Percentiles rank a stretch among this genome's conserved stretches.
phyloP scores from a whole-genome alignment of 2,888 invertebrate genomes.

The Osmoderma eremita region DNA sequence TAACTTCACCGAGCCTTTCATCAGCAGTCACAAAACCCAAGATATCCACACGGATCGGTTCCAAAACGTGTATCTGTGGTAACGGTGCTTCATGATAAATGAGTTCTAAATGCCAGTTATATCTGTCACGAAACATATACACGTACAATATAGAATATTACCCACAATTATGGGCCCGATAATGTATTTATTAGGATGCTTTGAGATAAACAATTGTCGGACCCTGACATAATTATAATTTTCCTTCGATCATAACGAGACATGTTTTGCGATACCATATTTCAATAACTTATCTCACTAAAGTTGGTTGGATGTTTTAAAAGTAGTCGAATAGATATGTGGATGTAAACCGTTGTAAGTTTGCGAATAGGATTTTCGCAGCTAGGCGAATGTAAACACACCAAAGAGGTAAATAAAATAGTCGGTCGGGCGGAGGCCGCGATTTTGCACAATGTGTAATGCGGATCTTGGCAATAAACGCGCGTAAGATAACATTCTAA shows the following conservation, averaged over 20 bases:
- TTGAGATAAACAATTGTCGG: constrained; percentile 33
- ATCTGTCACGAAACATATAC: constrained; percentile 28
- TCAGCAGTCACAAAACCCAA: background rate
- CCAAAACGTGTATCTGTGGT: background rate
- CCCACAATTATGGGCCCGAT: constrained; percentile 22
- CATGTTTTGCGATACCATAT: constrained; percentile 27
- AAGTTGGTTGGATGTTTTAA: background rate
- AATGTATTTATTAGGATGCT: constrained; percentile 27
- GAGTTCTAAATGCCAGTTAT: constrained; percentile 15
- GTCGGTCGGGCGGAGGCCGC: too few species aligned
- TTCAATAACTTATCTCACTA: constrained; percentile 28
- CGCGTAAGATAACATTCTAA: too few species aligned
- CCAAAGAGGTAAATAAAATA: too few species aligned
- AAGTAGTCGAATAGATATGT: constrained; percentile 9
- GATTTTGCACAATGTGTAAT: too few species aligned
- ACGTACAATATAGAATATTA: constrained; percentile 20
- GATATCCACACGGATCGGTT: too few species aligned
- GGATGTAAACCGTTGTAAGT: background rate
- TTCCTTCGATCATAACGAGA: constrained; percentile 10
- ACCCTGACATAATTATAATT: constrained; percentile 25
- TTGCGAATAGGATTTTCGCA: constrained; percentile 8
- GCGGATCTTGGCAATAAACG: too few species aligned
- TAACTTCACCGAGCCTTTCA: background rate
- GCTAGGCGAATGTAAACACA: constrained; percentile 7
- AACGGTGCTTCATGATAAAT: constrained; percentile 23